These are phyloP conservation scores for Antidorcas marsupialis DNA, from an alignment of 2,113 vertebrate genomes.

Conservation along the genomic window DNA sequence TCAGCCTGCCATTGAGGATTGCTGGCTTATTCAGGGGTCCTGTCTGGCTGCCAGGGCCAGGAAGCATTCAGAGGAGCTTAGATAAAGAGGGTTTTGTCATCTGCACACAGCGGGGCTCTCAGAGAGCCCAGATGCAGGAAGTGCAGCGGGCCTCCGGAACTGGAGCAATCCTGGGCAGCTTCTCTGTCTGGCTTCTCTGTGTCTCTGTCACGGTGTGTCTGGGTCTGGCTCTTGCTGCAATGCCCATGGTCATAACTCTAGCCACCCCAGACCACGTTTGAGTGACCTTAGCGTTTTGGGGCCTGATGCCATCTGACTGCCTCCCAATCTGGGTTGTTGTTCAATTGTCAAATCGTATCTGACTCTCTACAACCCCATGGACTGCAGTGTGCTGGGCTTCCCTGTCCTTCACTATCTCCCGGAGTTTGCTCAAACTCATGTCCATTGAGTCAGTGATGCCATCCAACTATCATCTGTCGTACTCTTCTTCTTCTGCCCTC, in stretches of 20 bases:
- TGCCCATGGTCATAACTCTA: background rate
- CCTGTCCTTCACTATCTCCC: background rate
- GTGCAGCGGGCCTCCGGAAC: background rate
- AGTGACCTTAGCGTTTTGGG: background rate
- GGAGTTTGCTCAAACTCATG: background rate
- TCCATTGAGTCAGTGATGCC: background rate
- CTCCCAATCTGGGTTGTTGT: background rate
- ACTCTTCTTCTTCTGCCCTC: background rate
- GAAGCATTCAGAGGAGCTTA: background rate
- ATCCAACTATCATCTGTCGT: background rate
- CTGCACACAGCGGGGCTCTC: slow-evolving; percentile 38
- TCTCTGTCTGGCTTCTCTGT: background rate
- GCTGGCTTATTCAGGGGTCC: background rate
- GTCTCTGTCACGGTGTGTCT: background rate
- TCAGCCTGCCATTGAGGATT: background rate
- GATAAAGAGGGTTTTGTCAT: slow-evolving; percentile 60
- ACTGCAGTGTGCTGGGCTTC: background rate
- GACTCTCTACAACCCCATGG: background rate
- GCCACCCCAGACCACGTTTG: background rate
- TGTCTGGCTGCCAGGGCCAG: slow-evolving; percentile 47
- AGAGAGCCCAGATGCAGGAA: slow-evolving; percentile 55
- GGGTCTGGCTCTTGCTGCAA: background rate
- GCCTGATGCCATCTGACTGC: background rate
- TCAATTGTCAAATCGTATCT: background rate
- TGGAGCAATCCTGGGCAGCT: background rate